Evolutionary conservation across 2,113 vertebrate genomes (phyloP), one percentile per base, ranked within the genome.

Genomic region (Hyperoodon ampullatus): DNA sequence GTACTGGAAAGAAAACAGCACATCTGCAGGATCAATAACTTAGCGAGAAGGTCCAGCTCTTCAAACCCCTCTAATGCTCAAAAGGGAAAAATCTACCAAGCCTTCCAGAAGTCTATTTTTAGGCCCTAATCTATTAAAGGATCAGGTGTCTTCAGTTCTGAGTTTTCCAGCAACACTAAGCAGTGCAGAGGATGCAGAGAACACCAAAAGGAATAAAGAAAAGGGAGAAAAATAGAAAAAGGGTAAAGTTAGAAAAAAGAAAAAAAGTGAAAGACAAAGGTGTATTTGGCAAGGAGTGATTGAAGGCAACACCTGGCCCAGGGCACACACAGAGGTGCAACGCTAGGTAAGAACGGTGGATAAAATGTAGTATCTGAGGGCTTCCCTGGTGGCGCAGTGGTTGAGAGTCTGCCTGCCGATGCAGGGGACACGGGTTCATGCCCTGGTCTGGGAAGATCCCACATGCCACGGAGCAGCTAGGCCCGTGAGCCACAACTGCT

Each of bases 1-100:
- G 99, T 99, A 95, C 99, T 99, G 98, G 23, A 91, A 97, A 97
- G 95, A 86, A 50, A 93, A 98, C 0, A 83, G 42, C 92, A 88
- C 23, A 2, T 72, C 66, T 92, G 84, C 4, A 96, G 60, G 65
- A 61, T 12, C 33, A 75, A 21, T 83, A 96, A 97, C 26, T 88
- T 28, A 8, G 15, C 0, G 11, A n/a, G 71, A 44, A 97, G 30
- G 63, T 3, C 61, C 15, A 53, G 53, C 26, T 66, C 66, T 63
- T 50, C 42, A 50, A 55, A 58, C 26, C 23, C 16, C 13, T 55
- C 19, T 92, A 63, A 15, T 53, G 35, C 39, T 71, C 84, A 44
- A 91, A 72, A 94, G 39, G 33, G 26, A 21, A 35, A 80, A 55
- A 19, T 16, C 58, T 0, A 19, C 50, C 42, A 83, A 65, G 33